Evolutionary conservation across 2,113 vertebrate genomes (phyloP).

Genomic region (Geococcyx californianus): DNA sequence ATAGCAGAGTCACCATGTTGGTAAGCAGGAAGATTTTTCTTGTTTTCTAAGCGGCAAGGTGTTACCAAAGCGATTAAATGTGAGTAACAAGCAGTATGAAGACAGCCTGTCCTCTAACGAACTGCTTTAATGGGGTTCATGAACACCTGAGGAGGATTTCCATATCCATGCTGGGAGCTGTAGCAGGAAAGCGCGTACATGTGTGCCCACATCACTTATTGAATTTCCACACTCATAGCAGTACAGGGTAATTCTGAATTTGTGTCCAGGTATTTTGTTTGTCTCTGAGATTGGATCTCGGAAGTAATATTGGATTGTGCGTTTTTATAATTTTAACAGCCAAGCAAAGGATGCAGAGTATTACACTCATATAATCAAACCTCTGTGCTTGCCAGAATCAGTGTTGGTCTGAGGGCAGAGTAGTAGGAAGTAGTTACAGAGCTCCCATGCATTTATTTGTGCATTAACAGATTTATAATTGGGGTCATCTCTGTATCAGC

Average conservation of each 20-base stretch:
- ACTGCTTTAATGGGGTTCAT: neutral
- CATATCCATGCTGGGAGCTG: neutral
- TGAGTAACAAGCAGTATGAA: neutral
- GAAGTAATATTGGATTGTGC: neutral
- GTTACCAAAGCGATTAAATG: neutral
- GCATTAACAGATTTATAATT: conserved; percentile 24
- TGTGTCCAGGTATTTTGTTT: neutral
- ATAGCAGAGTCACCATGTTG: neutral
- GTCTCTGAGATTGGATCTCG: neutral
- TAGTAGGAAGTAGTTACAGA: neutral
- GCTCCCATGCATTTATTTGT: neutral
- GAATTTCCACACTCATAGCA: neutral
- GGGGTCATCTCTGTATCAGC: neutral
- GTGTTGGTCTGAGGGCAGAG: neutral
- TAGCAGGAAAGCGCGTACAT: neutral
- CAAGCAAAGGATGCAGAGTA: neutral
- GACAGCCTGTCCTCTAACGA: neutral
- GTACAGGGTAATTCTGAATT: neutral
- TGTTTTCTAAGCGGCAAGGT: neutral
- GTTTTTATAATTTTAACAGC: neutral
- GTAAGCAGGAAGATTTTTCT: neutral
- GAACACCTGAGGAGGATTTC: neutral
- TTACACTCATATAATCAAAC: neutral
- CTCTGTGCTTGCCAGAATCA: neutral
- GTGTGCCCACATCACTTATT: neutral